These are phyloP conservation scores for Peromyscus californicus DNA, from an alignment of 2,113 vertebrate species.

Conservation along the genomic window DNA sequence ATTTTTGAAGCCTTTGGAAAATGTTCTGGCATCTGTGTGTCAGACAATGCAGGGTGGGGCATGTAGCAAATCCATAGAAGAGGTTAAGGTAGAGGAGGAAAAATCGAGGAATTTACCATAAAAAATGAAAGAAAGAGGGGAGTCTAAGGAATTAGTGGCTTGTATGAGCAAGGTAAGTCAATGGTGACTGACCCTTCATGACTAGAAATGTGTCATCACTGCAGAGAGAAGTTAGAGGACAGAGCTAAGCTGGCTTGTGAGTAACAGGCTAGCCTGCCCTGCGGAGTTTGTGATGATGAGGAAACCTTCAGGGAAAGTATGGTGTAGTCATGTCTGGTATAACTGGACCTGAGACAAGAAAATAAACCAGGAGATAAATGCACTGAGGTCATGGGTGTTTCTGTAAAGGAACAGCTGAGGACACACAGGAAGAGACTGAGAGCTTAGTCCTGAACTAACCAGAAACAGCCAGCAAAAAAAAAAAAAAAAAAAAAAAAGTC, in stretches of 20 bases:
- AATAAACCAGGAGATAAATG: not conserved
- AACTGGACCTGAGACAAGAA: constrained; percentile 5
- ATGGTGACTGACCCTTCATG: not conserved
- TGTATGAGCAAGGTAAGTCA: not conserved
- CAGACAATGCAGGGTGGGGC: not conserved
- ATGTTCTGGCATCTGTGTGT: not conserved
- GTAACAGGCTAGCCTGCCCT: too few relatives aligned
- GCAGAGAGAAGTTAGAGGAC: not conserved
- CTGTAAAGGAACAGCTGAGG: not conserved
- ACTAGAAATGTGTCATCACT: not conserved
- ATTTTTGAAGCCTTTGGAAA: constrained; percentile 24
- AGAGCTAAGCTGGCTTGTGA: not conserved
- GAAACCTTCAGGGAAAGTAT: not conserved
- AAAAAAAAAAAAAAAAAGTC: too few relatives aligned
- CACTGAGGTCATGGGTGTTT: not conserved
- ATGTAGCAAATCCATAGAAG: not conserved
- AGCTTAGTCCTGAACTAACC: not conserved
- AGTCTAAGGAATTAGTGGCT: not conserved
- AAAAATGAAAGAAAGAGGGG: not conserved
- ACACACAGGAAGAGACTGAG: not conserved
- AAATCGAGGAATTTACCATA: not conserved
- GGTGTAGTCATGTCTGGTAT: not conserved
- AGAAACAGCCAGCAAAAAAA: not conserved
- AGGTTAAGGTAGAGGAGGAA: not conserved
- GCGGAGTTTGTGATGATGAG: not conserved